Base-by-base conservation (phyloP, 2,888 invertebrate genomes). In the Plutella xylostella region DNA sequence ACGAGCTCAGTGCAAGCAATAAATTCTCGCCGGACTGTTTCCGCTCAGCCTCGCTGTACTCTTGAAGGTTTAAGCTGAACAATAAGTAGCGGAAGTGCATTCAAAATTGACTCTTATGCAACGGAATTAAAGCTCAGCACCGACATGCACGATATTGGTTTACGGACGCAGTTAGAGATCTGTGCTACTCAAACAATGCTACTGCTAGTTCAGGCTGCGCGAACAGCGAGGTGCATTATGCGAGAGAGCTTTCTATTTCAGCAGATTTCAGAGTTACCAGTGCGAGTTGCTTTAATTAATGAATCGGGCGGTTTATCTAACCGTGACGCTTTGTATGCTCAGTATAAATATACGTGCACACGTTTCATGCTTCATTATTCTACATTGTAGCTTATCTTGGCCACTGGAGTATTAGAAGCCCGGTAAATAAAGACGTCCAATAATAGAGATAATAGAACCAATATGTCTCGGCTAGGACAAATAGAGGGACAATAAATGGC, bases 131-230 rank as follows among this genome's bases (percentile, higher is more conserved):
- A 62, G 63, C 56, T 53, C 55, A 61, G 61, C 48, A 47, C 56
- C 48, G 47, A 51, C 51, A 45, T 41, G 46, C 52, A 45, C 45
- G 47, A 58, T 60, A 63, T 64, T 52, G 55, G 58, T 65, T 62
- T 57, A 57, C 60, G 54, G 58, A 62, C 65, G 63, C 65, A 67
- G 63, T 67, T 64, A 63, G 62, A 59, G 63, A 66, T 68, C 63
- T 56, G 61, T 65, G 63, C 61, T 66, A 68, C 60, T 65, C 67
- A 69, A 74, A 74, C 69, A 73, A 71, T 69, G 63, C 58, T 56
- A 55, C 54, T 74, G 72, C 75, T 72, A 59, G 70, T 71, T 73
- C 68, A 72, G 68, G 64, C 63, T 61, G 58, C 62, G 61, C 56
- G 15, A 55, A 55, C 6, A 2, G 2, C 15, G 33, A 14, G 5